Conservation (phyloP, 2,797 vertebrate genomes). For the Otus scops region DNA sequence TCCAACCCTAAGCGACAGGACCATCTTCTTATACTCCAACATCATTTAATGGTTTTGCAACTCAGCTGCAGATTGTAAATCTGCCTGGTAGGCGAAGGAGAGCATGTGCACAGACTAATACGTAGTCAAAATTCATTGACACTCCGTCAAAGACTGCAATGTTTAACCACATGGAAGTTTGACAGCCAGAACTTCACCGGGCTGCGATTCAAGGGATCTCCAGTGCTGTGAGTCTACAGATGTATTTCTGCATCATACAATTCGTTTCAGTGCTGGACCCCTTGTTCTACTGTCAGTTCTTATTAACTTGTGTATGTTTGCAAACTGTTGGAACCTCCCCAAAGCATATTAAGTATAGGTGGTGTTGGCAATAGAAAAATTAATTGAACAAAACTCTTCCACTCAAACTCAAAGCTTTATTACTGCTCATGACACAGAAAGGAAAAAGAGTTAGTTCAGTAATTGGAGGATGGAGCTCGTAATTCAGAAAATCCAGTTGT, state of each 20-base stretch:
- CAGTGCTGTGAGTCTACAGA: background rate
- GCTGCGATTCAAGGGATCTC: background rate
- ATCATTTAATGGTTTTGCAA: background rate
- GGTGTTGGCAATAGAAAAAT: background rate
- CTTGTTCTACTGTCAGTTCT: background rate
- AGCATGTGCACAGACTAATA: background rate
- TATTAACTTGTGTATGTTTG: background rate
- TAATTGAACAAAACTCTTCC: background rate
- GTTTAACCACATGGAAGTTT: background rate
- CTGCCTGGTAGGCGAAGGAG: background rate
- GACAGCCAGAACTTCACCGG: background rate
- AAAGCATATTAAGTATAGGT: background rate
- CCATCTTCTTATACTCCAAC: background rate
- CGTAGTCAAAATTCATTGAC: background rate
- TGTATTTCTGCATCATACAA: background rate
- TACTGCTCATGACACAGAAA: background rate
- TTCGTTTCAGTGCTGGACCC: background rate
- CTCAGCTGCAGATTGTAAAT: background rate
- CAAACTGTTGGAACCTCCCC: background rate
- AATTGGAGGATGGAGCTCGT: background rate
- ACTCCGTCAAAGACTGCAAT: background rate
- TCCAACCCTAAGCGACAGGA: background rate
- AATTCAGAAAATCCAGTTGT: conserved; percentile 1
- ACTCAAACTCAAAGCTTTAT: background rate
- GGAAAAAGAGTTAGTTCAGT: background rate